A percentile compares a stretch with the other conserved stretches of the same genome.
Evolutionary conservation across 2,797 vertebrate genomes (phyloP).

Genomic region (Hozukius guyotensis): DNA sequence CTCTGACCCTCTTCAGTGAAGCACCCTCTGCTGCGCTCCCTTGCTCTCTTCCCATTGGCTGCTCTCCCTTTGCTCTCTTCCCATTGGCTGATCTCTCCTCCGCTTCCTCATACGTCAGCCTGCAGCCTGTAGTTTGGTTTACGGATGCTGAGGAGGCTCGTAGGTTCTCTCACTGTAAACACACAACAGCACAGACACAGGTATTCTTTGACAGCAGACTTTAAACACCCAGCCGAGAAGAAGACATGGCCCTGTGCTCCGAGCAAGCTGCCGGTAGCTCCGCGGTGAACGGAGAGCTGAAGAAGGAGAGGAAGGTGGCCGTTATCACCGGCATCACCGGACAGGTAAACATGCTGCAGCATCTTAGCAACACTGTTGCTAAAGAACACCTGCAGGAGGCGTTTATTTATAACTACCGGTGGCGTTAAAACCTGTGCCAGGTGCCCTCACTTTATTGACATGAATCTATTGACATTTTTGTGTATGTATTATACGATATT

Average conservation of each 20-base stretch:
- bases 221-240: background rate
- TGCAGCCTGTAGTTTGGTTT: slow-evolving; percentile 33
- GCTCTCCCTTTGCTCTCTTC: slow-evolving; percentile 4
- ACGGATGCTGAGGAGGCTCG: slow-evolving; percentile 35
- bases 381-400: no score
- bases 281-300: slow-evolving; percentile 30
- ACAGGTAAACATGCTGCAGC: slow-evolving; percentile 76
- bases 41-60: slow-evolving; percentile 66
- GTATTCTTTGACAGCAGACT: background rate
- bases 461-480: slow-evolving; percentile 74
- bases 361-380: background rate
- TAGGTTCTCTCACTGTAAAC: background rate
- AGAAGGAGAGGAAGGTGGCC: slow-evolving; percentile 75
- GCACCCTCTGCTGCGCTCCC: background rate
- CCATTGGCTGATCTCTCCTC: slow-evolving; percentile 61
- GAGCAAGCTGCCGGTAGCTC: slow-evolving; percentile 5
- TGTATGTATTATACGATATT: slow-evolving; percentile 84
- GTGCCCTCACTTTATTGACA: slow-evolving; percentile 81
- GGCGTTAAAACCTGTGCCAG: no score
- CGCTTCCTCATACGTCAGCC: slow-evolving; percentile 58
- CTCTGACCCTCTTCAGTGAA: background rate
- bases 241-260: slow-evolving; percentile 73
- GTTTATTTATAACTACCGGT: no score
- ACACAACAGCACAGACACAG: background rate
- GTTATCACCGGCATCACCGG: slow-evolving; percentile 87